Evolutionary conservation across 2,888 invertebrate species (phyloP), one percentile per base, ranked within the genome.

Genomic region (Drosophila nigricruria): DNA sequence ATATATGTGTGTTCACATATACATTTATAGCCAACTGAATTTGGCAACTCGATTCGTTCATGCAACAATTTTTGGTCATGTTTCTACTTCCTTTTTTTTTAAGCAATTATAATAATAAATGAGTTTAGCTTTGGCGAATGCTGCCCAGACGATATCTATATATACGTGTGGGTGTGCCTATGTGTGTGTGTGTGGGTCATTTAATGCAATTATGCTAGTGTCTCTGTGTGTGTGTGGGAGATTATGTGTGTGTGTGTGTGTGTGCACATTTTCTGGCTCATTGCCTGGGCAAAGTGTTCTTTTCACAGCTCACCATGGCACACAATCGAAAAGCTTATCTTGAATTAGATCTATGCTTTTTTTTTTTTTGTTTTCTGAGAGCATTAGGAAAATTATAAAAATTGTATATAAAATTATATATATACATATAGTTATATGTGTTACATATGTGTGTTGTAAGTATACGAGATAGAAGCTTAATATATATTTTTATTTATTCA

Each of bases 31-130:
- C 20, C 50, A 53, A 16, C 32, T 57, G 42, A 43, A 67, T 58
- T 53, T 50, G 57, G 43, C 66, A 49, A 57, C 70, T 59, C 34
- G 40, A 68, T 74, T 78, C 45, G 62, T 42, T 71, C 64, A 54
- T 72, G 78, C 60, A 64, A 70, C 71, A 60, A 69, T 52, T 79
- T 68, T 74, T 20, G 43, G 30, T 30, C 47, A 47, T 27, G 16
- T 23, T 20, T 16, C 32, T 16, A 27, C 12, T 27, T 14, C 12
- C 56, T 70, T 74, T 70, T 70, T 77, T 70, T 79, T 75, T 47
- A 49, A 71, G 62, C 86, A 88, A 85, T 84, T 88, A 84, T 85
- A 82, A 88, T 88, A 88, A 79, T 82, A 80, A 88, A 84, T 88
- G 82, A 81, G 71, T 71, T 78, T 68, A 43, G 77, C 65, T 40